Evolutionary conservation across 1,140 invertebrate genomes (phyloP).

Genomic region (Oedothorax gibbosus): DNA sequence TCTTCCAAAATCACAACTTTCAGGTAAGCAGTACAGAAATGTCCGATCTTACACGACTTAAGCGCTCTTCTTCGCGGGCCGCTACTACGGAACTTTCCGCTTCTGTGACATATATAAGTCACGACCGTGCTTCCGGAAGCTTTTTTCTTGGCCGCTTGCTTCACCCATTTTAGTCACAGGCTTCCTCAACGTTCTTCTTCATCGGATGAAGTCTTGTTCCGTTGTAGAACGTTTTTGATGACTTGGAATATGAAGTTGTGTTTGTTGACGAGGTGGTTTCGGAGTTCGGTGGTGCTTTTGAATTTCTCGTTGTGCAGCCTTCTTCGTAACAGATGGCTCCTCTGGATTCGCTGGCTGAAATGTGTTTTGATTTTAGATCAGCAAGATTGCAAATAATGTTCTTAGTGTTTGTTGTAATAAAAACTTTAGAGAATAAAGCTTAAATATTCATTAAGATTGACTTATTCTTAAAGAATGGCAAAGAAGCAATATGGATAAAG

Average conservation of each 20-base stretch:
- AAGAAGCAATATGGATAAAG: no score
- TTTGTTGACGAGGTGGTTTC: slow-evolving; percentile 55
- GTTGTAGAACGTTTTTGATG: slow-evolving; percentile 53
- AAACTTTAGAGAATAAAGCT: no score
- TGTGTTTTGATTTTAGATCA: background rate
- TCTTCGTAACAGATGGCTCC: slow-evolving; percentile 54
- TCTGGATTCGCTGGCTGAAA: slow-evolving; percentile 40
- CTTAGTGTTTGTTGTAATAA: no score
- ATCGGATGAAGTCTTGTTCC: slow-evolving; percentile 45
- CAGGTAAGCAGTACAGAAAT: slow-evolving; percentile 52
- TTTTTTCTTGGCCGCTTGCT: slow-evolving; percentile 56
- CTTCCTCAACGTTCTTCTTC: slow-evolving; percentile 57
- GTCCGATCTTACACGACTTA: slow-evolving; percentile 54
- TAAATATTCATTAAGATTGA: no score
- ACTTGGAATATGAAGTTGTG: slow-evolving; percentile 56
- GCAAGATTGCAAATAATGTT: no score
- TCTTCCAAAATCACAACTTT: slow-evolving; percentile 52
- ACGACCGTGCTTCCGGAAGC: slow-evolving; percentile 54
- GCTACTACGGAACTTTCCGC: slow-evolving; percentile 46
- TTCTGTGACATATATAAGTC: slow-evolving; percentile 51
- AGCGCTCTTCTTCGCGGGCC: slow-evolving; percentile 35
- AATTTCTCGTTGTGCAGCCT: slow-evolving; percentile 56
- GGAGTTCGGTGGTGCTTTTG: slow-evolving; percentile 48
- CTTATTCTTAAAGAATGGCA: no score
- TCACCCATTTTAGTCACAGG: slow-evolving; percentile 54